These are phyloP conservation scores for Megastigmus dorsalis DNA, from an alignment of 2,888 invertebrate genomes.

Conservation along the genomic window DNA sequence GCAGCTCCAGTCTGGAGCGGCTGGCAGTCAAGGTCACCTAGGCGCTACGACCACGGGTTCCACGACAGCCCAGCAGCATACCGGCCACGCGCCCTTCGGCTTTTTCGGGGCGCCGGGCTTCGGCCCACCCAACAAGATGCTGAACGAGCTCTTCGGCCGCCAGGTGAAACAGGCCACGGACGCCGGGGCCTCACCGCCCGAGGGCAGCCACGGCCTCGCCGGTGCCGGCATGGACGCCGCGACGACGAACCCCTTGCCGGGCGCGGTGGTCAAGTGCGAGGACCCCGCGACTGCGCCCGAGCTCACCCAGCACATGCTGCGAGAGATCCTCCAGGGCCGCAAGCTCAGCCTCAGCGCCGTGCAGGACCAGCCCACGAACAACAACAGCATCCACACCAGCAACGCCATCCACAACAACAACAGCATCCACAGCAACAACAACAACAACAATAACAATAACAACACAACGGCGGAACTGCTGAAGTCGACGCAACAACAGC, in stretches of 20 bases:
- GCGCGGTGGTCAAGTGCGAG: slow-evolving; percentile 77
- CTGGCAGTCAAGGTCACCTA: slow-evolving; percentile 68
- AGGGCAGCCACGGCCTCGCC: slow-evolving; percentile 74
- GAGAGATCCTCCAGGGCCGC: slow-evolving; percentile 92
- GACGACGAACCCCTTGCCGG: slow-evolving; percentile 69
- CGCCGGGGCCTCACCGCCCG: slow-evolving; percentile 75
- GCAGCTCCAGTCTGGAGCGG: slow-evolving; percentile 76
- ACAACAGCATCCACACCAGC: slow-evolving; percentile 75
- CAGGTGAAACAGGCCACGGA: slow-evolving; percentile 84
- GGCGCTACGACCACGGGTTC: slow-evolving; percentile 76
- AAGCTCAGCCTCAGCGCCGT: slow-evolving; percentile 88
- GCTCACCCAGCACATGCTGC: slow-evolving; percentile 88
- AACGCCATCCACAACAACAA: slow-evolving; percentile 75
- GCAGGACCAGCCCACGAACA: slow-evolving; percentile 79
- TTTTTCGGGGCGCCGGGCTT: slow-evolving; percentile 89
- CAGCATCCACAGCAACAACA: slow-evolving; percentile 74
- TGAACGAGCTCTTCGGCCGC: slow-evolving; percentile 90
- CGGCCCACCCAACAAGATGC: slow-evolving; percentile 89
- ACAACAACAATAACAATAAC: slow-evolving; percentile 76
- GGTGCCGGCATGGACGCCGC: slow-evolving; percentile 74
- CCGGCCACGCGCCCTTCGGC: slow-evolving; percentile 81
- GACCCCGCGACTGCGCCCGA: slow-evolving; percentile 77
- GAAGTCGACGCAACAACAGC: slow-evolving; percentile 75
- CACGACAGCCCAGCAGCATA: slow-evolving; percentile 75
- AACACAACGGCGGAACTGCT: slow-evolving; percentile 76